Evolutionary conservation across 2,797 vertebrate genomes (phyloP).

Genomic region (Amblyraja radiata): DNA sequence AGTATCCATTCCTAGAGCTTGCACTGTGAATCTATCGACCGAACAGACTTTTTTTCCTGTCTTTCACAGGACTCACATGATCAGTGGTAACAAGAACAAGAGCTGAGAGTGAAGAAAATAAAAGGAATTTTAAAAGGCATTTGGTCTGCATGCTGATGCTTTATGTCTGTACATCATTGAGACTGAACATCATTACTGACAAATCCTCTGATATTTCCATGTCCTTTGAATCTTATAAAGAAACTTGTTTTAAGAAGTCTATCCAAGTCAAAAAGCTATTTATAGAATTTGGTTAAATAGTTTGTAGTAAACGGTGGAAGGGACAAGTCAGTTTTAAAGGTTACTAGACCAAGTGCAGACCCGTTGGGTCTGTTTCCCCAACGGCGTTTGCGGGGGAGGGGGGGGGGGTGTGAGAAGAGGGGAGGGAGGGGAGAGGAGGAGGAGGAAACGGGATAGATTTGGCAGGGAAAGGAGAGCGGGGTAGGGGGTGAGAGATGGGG

Average conservation of each 20-base stretch:
- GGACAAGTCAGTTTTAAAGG: background rate
- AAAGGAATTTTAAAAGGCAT: background rate
- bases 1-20: background rate
- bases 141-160: background rate
- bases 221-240: background rate
- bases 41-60: background rate
- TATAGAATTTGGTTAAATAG: background rate
- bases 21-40: background rate
- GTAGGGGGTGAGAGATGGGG: too few species aligned
- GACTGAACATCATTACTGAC: background rate
- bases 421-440: too few species aligned
- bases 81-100: background rate
- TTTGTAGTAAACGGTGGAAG: background rate
- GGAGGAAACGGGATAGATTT: too few species aligned
- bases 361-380: too few species aligned
- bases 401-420: too few species aligned
- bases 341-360: too few species aligned
- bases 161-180: background rate
- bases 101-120: background rate
- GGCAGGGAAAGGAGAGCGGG: too few species aligned
- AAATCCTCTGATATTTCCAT: background rate
- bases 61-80: slow-evolving; percentile 5
- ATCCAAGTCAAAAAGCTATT: background rate
- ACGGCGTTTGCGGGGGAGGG: too few species aligned
- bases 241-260: background rate